Conservation (phyloP, 2,113 vertebrate species). For the Embiotoca jacksoni region DNA sequence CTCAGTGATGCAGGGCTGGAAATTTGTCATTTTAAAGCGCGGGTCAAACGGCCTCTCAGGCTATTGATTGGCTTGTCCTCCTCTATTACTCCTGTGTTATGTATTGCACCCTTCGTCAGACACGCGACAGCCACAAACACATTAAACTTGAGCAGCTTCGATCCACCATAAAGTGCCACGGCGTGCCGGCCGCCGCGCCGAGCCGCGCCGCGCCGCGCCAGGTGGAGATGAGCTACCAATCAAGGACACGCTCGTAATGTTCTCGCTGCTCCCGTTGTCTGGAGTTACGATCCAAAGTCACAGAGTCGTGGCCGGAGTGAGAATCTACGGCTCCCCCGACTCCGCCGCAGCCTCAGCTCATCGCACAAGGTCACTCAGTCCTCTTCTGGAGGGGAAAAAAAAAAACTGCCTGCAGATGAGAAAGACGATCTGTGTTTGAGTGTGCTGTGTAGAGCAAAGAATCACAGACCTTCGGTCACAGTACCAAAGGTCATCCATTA, state of each 20-base stretch:
- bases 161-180: slow-evolving; percentile 70
- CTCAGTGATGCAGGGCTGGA: slow-evolving; percentile 53
- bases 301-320: slow-evolving; percentile 39
- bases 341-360: slow-evolving; percentile 14
- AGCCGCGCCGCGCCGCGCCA: neutral
- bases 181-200: neutral
- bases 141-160: slow-evolving; percentile 76
- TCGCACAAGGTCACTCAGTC: slow-evolving; percentile 39
- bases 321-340: slow-evolving; percentile 58
- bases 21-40: slow-evolving; percentile 78
- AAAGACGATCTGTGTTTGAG: neutral
- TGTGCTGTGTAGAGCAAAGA: neutral
- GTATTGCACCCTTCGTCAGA: slow-evolving; percentile 78
- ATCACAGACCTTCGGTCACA: neutral
- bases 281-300: slow-evolving; percentile 69
- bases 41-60: slow-evolving; percentile 74
- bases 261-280: slow-evolving; percentile 39
- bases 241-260: slow-evolving; percentile 57
- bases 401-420: slow-evolving; percentile 14
- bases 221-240: slow-evolving; percentile 56
- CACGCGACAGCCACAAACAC: slow-evolving; percentile 76
- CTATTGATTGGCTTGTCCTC: slow-evolving; percentile 81
- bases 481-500: neutral
- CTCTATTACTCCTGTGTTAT: slow-evolving; percentile 75
- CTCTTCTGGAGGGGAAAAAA: neutral